Evolutionary conservation across 2,888 invertebrate genomes (phyloP), one percentile per base, ranked within the genome.

Genomic region (Drosophila testacea): DNA sequence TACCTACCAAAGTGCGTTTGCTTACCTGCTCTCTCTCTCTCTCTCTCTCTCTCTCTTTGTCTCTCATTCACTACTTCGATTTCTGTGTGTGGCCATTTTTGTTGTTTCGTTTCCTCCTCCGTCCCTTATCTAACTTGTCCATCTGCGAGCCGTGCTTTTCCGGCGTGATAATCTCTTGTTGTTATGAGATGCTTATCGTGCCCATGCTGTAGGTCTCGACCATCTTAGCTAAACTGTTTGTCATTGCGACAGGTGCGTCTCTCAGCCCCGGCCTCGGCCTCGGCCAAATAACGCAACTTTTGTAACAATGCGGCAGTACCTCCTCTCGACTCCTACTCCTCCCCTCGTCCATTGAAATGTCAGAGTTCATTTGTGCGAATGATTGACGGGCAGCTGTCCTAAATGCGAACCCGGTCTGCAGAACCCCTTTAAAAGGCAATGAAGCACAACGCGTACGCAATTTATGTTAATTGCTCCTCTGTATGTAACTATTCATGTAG

Each of bases 161-260:
- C 81, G 74, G 82, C 71, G 63, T 78, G 77, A 72, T 82, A 72
- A 82, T 82, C 73, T 80, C 76, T 73, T 82, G 80, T 83, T 71
- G 62, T 69, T 63, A 63, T 66, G 65, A 69, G 84, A 84, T 84
- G 77, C 74, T 82, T 82, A 84, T 83, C 83, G 57, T 65, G 56
- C 77, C 65, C 69, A 56, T 77, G 59, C 63, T 67, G 41, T 65
- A 48, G 54, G 68, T 59, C 54, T 44, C 34, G 27, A 4, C 36
- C 44, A n/a, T 7, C 4, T 28, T 16, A n/a, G 38, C 34, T 13
- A 69, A 69, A 69, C 36, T 59, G 73, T 60, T 76, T 69, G 69
- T 76, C 70, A 63, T 69, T 63, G 66, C 69, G 79, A 74, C 83
- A 82, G 83, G 83, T 82, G 83, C 74, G 62, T 51, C 67, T 32